A percentile compares a stretch with the other conserved stretches of the same genome.
These are phyloP conservation scores for Leptinotarsa haldemani DNA, from an alignment of 2,888 invertebrate genomes.

Conservation along the genomic window DNA sequence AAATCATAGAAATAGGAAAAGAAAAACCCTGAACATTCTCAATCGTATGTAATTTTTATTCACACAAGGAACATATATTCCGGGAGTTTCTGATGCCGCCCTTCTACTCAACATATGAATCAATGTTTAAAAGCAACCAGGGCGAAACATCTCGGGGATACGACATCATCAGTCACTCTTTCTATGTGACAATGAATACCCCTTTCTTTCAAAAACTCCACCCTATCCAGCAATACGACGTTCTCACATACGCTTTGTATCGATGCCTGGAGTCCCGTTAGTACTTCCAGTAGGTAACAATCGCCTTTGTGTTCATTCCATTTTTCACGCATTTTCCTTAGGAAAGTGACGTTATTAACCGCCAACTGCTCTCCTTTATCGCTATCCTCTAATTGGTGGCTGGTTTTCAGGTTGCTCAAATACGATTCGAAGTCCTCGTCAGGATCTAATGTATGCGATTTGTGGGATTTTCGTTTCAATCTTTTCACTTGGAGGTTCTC, in stretches of 20 bases:
- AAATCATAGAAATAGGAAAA: no score
- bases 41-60: no score
- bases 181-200: slow-evolving; percentile 66
- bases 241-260: slow-evolving; percentile 71
- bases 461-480: slow-evolving; percentile 61
- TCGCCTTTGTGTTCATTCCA: slow-evolving; percentile 58
- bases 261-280: slow-evolving; percentile 67
- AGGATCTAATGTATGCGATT: slow-evolving; percentile 42
- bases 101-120: neutral
- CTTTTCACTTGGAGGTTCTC: slow-evolving; percentile 57
- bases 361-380: slow-evolving; percentile 28
- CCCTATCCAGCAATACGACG: slow-evolving; percentile 68
- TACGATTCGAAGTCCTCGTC: slow-evolving; percentile 55
- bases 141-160: slow-evolving; percentile 77
- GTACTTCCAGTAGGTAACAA: slow-evolving; percentile 64
- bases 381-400: slow-evolving; percentile 49
- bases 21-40: no score
- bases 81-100: neutral
- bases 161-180: slow-evolving; percentile 71
- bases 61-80: no score
- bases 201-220: slow-evolving; percentile 66
- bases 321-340: slow-evolving; percentile 55
- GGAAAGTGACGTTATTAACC: slow-evolving; percentile 48
- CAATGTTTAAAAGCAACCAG: slow-evolving; percentile 35
- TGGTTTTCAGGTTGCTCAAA: slow-evolving; percentile 55